Evolutionary conservation across 2,113 vertebrate species (phyloP).

Genomic region (Chlamydotis undulata): DNA sequence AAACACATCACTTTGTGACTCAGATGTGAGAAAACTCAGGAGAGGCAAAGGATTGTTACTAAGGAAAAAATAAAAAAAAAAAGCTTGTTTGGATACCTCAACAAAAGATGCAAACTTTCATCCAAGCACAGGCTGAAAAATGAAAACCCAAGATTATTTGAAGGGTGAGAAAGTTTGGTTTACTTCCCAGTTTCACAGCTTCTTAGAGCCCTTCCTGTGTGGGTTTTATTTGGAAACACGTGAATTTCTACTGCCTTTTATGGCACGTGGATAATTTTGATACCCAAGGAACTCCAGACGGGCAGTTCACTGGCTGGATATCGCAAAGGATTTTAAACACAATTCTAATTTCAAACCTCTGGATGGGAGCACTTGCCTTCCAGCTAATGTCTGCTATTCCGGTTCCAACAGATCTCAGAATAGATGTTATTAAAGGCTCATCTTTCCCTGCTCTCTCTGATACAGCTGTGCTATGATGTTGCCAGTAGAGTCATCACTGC

Average conservation of each 20-base stretch:
- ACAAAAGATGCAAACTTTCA: background rate
- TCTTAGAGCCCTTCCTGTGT: background rate
- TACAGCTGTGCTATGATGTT: background rate
- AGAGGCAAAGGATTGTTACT: background rate
- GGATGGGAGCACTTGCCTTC: conserved; percentile 11
- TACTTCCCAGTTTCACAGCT: background rate
- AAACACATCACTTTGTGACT: conserved; percentile 8
- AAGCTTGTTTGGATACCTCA: background rate
- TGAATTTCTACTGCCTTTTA: background rate
- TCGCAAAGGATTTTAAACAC: background rate
- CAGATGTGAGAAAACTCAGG: background rate
- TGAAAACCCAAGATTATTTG: background rate
- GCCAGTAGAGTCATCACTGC: conserved; percentile 6
- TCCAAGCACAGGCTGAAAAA: background rate
- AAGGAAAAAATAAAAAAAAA: background rate
- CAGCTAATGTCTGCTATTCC: conserved; percentile 14
- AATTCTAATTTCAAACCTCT: background rate
- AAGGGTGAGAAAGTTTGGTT: background rate
- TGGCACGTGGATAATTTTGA: background rate
- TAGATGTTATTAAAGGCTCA: conserved; percentile 33
- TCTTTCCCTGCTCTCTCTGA: background rate
- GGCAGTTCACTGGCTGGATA: background rate
- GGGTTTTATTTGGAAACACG: background rate
- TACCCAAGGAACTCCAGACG: background rate
- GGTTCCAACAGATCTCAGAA: conserved; percentile 6